phyloP scores from a whole-genome alignment of 2,113 vertebrate species.

The Seriola rivoliana region DNA sequence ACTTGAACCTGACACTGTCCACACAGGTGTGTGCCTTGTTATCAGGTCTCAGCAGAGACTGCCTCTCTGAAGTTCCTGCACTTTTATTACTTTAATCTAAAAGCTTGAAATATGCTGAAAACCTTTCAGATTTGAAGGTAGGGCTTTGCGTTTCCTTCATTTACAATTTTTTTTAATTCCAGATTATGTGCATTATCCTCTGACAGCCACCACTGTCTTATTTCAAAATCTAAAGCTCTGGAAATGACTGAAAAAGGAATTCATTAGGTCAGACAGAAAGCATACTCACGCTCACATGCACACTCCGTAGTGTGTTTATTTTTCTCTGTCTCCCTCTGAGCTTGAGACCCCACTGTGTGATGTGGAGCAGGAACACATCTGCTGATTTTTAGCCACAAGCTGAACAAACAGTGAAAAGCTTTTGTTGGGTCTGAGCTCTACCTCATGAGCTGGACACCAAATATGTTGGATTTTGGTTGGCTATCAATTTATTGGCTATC shows the following conservation, averaged over 20 bases:
- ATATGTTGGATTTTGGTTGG: no score
- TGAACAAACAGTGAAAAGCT: slow-evolving; percentile 33
- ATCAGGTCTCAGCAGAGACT: not conserved
- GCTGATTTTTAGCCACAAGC: slow-evolving; percentile 12
- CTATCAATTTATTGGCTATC: no score
- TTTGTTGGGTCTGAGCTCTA: no score
- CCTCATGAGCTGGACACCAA: no score
- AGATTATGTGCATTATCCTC: not conserved
- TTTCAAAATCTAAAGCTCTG: slow-evolving; percentile 19
- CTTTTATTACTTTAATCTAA: not conserved
- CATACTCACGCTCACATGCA: not conserved
- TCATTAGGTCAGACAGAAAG: slow-evolving; percentile 18
- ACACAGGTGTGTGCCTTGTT: no score
- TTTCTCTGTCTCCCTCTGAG: slow-evolving; percentile 11
- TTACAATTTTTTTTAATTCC: not conserved
- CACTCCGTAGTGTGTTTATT: not conserved
- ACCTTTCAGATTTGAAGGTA: no score
- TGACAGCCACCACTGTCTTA: not conserved
- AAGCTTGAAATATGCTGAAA: not conserved
- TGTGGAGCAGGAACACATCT: slow-evolving; percentile 31
- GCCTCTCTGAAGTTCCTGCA: not conserved
- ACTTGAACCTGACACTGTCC: no score
- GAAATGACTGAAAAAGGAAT: not conserved
- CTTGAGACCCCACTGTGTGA: not conserved
- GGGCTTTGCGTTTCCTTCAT: not conserved